These are phyloP conservation scores for Corythornis madagascariensis DNA, from an alignment of 2,113 vertebrate genomes.

Conservation along the genomic window DNA sequence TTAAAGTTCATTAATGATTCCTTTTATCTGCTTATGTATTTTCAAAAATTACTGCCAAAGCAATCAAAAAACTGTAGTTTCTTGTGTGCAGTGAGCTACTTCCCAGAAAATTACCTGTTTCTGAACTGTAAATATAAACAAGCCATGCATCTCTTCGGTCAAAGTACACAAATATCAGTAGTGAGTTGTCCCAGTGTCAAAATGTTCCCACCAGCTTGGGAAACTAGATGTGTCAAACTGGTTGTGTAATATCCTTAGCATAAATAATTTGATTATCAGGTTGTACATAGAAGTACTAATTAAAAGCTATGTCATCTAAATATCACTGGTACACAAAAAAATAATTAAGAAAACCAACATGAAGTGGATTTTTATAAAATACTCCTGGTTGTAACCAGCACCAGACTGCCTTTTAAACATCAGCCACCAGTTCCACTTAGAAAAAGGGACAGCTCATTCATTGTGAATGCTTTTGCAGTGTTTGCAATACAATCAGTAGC, in stretches of 20 bases:
- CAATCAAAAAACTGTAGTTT: neutral
- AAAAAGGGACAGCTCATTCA: neutral
- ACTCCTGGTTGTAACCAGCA: neutral
- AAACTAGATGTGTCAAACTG: neutral
- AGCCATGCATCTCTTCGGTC: neutral
- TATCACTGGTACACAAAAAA: neutral
- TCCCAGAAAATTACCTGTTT: neutral
- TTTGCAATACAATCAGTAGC: neutral
- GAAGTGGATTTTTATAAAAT: neutral
- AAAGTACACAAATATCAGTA: neutral
- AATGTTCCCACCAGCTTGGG: neutral
- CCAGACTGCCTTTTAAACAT: neutral
- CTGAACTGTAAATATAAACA: neutral
- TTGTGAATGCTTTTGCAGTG: accelerated
- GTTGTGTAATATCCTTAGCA: neutral
- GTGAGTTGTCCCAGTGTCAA: neutral
- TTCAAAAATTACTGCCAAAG: neutral
- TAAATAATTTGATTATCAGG: neutral
- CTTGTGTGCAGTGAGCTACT: neutral
- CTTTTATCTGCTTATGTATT: neutral
- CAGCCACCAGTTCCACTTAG: neutral
- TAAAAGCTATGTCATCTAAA: neutral
- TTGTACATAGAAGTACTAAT: neutral
- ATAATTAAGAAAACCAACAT: neutral
- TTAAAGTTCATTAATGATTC: neutral